These are phyloP conservation scores for Sebastes aleutianus DNA, from an alignment of 2,797 vertebrate species.

Conservation along the genomic window DNA sequence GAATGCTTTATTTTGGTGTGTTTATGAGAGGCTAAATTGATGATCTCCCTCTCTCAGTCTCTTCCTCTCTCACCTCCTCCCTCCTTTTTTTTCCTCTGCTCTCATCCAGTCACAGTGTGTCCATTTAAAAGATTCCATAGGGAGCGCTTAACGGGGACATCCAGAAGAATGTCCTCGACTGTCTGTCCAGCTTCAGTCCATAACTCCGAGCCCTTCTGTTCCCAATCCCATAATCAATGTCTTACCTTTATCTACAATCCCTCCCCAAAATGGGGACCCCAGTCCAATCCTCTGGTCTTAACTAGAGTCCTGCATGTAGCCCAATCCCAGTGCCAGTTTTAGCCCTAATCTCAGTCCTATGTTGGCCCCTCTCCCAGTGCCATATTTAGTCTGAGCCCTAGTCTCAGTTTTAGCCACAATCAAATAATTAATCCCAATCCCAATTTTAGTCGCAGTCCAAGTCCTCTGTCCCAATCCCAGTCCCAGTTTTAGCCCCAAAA, in stretches of 20 bases:
- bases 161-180: neutral
- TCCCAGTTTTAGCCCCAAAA: neutral
- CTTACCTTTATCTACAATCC: neutral
- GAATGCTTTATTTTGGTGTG: slow-evolving; percentile 34
- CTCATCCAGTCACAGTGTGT: neutral
- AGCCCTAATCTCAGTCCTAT: neutral
- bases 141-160: slow-evolving; percentile 27
- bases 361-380: neutral
- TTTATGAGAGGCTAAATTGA: slow-evolving; percentile 42
- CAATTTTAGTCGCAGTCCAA: neutral
- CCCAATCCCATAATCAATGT: neutral
- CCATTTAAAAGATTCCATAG: slow-evolving; percentile 1
- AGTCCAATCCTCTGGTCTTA: neutral
- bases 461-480: neutral
- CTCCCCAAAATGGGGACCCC: neutral
- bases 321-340: neutral
- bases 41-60: slow-evolving; percentile 10
- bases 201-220: neutral
- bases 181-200: neutral
- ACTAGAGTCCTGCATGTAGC: neutral
- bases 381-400: neutral
- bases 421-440: neutral
- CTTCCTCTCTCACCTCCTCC: neutral
- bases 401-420: neutral
- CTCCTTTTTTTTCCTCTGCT: neutral